A percentile compares a stretch with the other conserved stretches of the same genome.
Evolutionary conservation across 2,113 vertebrate species (phyloP).

Genomic region (Eolophus roseicapilla): DNA sequence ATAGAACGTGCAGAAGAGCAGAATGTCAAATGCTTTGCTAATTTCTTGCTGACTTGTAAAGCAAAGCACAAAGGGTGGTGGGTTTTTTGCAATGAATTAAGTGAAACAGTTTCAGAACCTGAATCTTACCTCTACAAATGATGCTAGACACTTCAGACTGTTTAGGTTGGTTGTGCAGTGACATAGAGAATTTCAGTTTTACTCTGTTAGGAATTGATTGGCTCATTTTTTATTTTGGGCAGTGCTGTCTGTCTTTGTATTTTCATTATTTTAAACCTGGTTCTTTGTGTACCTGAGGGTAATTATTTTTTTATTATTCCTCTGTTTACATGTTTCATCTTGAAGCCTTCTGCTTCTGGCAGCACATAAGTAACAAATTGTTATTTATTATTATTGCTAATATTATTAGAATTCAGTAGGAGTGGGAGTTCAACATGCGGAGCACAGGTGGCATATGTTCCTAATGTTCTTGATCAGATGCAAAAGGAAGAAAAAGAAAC

Average conservation of each 20-base stretch:
- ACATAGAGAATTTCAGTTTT: neutral
- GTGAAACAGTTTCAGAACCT: neutral
- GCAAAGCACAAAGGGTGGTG: neutral
- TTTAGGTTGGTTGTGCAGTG: neutral
- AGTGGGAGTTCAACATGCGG: neutral
- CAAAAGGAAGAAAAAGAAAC: neutral
- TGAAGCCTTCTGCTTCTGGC: neutral
- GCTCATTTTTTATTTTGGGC: neutral
- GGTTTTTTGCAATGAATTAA: neutral
- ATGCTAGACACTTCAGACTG: neutral
- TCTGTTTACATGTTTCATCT: neutral
- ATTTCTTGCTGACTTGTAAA: neutral
- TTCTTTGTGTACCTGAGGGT: neutral
- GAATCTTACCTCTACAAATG: neutral
- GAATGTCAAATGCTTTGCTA: neutral
- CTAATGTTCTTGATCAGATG: neutral
- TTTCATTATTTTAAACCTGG: neutral
- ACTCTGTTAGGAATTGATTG: neutral
- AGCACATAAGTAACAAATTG: neutral
- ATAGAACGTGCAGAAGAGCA: neutral
- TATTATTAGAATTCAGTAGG: constrained; percentile 5
- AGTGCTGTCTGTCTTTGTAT: neutral
- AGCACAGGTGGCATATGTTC: neutral
- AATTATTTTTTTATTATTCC: neutral
- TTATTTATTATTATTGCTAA: constrained; percentile 22